Conservation (phyloP, 2,113 vertebrate species). For the Lontra canadensis region DNA sequence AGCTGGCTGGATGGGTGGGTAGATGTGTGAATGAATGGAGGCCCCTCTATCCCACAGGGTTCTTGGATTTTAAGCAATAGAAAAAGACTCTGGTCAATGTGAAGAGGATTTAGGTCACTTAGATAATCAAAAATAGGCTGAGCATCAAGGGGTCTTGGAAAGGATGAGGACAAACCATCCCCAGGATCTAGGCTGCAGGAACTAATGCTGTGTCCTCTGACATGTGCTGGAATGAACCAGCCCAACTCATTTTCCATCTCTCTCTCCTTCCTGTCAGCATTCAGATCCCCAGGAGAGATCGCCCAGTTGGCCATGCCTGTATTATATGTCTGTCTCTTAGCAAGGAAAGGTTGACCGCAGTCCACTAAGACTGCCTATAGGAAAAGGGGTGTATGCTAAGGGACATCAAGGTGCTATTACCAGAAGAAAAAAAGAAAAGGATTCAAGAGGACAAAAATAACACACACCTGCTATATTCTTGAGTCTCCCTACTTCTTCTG, state of each 20-base stretch:
- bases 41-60: accelerated
- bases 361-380: accelerated
- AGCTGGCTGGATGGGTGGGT: neutral
- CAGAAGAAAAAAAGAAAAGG: neutral
- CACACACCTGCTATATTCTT: accelerated
- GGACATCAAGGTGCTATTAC: neutral
- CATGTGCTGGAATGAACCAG: neutral
- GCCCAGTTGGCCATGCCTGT: neutral
- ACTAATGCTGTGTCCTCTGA: too few relatives aligned
- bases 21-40: neutral
- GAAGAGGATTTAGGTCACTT: neutral
- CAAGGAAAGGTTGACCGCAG: neutral
- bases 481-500: neutral
- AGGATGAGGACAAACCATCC: neutral
- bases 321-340: neutral
- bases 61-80: neutral
- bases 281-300: neutral
- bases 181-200: accelerated
- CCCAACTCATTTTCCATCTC: neutral
- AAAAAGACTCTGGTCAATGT: neutral
- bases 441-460: neutral
- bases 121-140: neutral
- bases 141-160: accelerated
- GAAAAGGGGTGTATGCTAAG: neutral
- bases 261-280: neutral